phyloP scores from a whole-genome alignment of 2,113 vertebrate species.

The Podarcis cretensis region DNA sequence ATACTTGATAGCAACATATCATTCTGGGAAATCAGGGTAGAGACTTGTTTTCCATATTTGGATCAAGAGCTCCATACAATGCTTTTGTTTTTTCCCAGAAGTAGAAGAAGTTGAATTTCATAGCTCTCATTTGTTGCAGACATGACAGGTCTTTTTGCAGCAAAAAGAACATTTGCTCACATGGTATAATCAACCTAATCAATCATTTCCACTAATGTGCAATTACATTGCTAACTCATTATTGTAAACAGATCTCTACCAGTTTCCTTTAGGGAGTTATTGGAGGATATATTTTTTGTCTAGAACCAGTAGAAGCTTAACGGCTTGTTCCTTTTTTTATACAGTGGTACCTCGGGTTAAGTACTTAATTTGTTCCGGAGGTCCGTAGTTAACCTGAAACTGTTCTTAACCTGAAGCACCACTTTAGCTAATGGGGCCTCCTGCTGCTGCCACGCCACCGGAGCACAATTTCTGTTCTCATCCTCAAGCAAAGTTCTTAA shows the following conservation, averaged over 20 bases:
- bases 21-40: background rate
- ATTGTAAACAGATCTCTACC: background rate
- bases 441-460: no score
- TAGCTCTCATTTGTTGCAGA: background rate
- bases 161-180: background rate
- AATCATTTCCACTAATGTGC: background rate
- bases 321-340: no score
- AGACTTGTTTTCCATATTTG: background rate
- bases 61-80: background rate
- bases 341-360: no score
- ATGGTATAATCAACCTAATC: background rate
- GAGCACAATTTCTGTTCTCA: no score
- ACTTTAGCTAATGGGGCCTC: no score
- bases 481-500: no score
- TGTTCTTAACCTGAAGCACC: no score
- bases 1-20: background rate
- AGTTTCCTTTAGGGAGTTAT: background rate
- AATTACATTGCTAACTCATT: background rate
- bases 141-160: background rate
- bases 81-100: background rate
- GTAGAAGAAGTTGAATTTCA: background rate
- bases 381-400: no score
- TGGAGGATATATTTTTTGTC: no score
- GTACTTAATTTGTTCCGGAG: no score
- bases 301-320: no score